These are phyloP conservation scores for Pentamera pediparva DNA, from an alignment of 53 echinoderm and acorn worm genomes.

Conservation along the genomic window DNA sequence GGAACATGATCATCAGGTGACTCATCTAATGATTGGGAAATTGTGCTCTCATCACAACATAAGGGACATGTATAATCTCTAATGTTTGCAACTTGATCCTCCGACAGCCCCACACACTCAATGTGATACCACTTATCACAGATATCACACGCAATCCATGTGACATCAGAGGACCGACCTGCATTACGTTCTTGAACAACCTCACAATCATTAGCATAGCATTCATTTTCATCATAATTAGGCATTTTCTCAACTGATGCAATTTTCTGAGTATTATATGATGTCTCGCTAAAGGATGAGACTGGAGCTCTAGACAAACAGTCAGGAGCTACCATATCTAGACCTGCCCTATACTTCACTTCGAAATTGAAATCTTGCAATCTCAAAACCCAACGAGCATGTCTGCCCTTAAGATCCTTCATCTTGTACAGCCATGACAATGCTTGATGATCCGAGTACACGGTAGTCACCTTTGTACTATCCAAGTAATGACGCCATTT, in stretches of 20 bases:
- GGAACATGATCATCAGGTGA: slow-evolving; percentile 15
- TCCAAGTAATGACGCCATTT: slow-evolving; percentile 37
- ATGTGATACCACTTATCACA: slow-evolving; percentile 46
- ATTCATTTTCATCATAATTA: slow-evolving; percentile 20
- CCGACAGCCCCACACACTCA: slow-evolving; percentile 20
- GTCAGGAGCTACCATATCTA: slow-evolving; percentile 32
- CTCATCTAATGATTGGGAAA: neutral
- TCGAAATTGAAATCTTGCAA: slow-evolving; percentile 46
- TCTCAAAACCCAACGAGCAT: slow-evolving; percentile 45
- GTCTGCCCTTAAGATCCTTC: slow-evolving; percentile 11
- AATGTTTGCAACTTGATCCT: slow-evolving; percentile 7
- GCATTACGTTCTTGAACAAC: slow-evolving; percentile 4
- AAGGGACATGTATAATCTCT: neutral
- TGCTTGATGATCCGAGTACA: slow-evolving; percentile 12
- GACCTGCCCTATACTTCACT: slow-evolving; percentile 36
- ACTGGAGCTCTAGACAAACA: slow-evolving; percentile 19
- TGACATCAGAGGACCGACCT: neutral
- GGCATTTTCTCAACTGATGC: neutral
- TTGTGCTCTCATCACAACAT: neutral
- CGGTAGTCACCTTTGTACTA: neutral
- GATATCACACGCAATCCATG: slow-evolving; percentile 47
- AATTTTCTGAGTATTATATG: neutral
- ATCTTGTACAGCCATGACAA: slow-evolving; percentile 26
- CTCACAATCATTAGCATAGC: neutral
- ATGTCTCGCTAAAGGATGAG: neutral